phyloP scores from a whole-genome alignment of 2,113 vertebrate species.

The Natator depressus region DNA sequence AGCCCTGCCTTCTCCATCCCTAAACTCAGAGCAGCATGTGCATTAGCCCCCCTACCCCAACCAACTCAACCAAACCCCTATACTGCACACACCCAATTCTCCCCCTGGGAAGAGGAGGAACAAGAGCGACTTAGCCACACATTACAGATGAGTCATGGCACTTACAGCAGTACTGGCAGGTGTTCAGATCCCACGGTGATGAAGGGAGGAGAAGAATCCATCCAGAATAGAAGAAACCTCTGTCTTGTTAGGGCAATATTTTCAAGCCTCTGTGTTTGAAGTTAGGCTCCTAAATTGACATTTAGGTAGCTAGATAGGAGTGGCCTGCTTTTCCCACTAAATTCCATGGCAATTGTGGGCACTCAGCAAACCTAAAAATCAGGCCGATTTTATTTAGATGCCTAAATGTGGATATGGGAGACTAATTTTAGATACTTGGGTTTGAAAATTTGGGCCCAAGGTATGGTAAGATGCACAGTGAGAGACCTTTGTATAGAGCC shows the following conservation, averaged over 20 bases:
- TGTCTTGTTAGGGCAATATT: neutral
- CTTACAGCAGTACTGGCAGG: neutral
- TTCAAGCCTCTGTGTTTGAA: neutral
- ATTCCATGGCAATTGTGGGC: neutral
- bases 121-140: neutral
- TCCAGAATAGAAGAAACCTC: neutral
- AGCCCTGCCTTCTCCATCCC: neutral
- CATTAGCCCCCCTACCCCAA: neutral
- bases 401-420: neutral
- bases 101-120: neutral
- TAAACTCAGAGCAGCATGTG: neutral
- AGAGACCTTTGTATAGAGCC: neutral
- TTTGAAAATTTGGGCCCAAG: neutral
- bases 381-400: neutral
- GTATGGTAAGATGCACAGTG: neutral
- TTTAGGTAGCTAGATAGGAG: neutral
- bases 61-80: neutral
- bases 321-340: neutral
- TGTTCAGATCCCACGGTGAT: neutral
- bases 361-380: neutral
- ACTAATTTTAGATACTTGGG: neutral
- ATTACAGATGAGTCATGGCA: neutral
- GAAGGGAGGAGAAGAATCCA: neutral
- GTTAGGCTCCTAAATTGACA: neutral
- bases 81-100: neutral